Conservation (phyloP, 2,113 vertebrate species). For the Sprattus sprattus region DNA sequence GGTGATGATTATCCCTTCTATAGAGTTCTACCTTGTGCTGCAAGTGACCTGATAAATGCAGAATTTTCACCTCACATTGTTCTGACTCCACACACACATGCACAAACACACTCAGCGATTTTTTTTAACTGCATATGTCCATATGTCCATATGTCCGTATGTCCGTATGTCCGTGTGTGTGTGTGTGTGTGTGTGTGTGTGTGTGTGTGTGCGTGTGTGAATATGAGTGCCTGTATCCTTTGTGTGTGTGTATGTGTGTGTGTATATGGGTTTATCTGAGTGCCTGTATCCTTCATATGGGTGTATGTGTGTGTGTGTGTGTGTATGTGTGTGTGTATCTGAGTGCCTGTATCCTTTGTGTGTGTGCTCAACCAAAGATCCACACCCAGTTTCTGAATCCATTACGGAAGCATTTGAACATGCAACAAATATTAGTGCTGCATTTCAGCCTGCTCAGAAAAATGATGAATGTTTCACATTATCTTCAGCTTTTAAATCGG, state of each 20-base stretch:
- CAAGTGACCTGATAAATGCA: not conserved
- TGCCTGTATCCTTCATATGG: not conserved
- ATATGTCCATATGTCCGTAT: too few relatives aligned
- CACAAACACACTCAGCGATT: not conserved
- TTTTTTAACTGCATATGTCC: too few relatives aligned
- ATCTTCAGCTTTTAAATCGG: not conserved
- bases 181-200: too few relatives aligned
- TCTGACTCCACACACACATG: not conserved
- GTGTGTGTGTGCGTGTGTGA: not conserved
- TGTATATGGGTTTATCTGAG: not conserved
- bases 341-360: not conserved
- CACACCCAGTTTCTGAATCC: not conserved
- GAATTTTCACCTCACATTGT: not conserved
- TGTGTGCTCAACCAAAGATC: not conserved
- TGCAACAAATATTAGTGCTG: not conserved
- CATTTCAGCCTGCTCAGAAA: conserved; percentile 4
- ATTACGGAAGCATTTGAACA: conserved; percentile 4
- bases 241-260: not conserved
- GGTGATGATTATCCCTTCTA: not conserved
- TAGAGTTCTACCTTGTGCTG: not conserved
- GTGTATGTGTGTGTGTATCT: not conserved
- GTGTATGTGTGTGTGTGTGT: not conserved
- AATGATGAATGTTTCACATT: conserved; percentile 16
- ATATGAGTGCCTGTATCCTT: not conserved
- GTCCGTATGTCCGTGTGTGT: not conserved